Percentiles rank a stretch among this genome's conserved stretches.
Evolutionary conservation across 1,140 invertebrate genomes (phyloP).

Genomic region (Gonatopus flavifemur): DNA sequence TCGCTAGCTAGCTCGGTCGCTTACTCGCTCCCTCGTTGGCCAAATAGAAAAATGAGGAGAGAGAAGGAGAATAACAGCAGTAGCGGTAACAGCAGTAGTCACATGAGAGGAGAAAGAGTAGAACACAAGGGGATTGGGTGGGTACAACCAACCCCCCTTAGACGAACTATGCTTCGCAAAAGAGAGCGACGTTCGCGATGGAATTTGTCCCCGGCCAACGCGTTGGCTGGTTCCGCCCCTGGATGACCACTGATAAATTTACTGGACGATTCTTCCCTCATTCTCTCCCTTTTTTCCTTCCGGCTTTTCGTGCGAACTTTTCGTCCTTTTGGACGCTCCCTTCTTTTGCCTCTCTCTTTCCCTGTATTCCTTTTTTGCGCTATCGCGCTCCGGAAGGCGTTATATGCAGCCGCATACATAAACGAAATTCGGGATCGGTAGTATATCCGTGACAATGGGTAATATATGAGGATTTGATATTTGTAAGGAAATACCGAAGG

Average conservation of each 20-base stretch:
- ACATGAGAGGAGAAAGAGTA: not conserved
- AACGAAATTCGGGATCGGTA: no score
- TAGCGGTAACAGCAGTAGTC: no score
- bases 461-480: no score
- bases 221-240: constrained; percentile 42
- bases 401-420: no score
- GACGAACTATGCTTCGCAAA: constrained; percentile 26
- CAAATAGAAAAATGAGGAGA: not conserved
- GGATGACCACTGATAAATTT: constrained; percentile 51
- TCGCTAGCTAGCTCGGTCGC: constrained; percentile 4
- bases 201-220: constrained; percentile 48
- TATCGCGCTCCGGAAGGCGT: constrained; percentile 25
- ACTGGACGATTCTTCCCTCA: constrained; percentile 29
- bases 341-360: constrained; percentile 14
- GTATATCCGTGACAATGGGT: no score
- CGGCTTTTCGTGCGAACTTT: no score
- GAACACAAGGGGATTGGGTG: not conserved
- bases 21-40: no score
- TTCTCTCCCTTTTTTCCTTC: constrained; percentile 14
- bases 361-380: constrained; percentile 28
- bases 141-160: not conserved
- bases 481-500: no score
- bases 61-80: not conserved
- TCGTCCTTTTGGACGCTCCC: not conserved
- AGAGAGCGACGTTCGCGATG: constrained; percentile 44